Evolutionary conservation across 2,113 vertebrate genomes (phyloP).

Genomic region (Leptocoma aspasia): DNA sequence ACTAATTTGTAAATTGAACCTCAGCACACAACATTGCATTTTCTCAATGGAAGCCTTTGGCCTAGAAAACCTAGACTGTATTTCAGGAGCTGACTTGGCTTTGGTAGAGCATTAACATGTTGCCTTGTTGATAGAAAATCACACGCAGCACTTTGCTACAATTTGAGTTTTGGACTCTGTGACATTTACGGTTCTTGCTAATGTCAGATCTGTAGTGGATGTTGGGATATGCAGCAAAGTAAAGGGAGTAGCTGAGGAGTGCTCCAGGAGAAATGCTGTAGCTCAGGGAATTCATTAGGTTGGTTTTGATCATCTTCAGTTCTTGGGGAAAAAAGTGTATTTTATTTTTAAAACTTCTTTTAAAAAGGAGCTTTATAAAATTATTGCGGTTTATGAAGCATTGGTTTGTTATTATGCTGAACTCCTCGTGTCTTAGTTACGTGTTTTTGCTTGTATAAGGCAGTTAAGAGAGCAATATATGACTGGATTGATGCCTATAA

Average conservation of each 20-base stretch:
- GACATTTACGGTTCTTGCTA: neutral
- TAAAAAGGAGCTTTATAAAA: neutral
- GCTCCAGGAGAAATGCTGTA: neutral
- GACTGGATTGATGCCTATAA: conserved; percentile 44
- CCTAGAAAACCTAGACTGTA: neutral
- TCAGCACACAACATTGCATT: neutral
- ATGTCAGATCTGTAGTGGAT: neutral
- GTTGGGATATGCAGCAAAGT: neutral
- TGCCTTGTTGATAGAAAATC: conserved; percentile 6
- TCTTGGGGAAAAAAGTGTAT: neutral
- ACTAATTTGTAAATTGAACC: neutral
- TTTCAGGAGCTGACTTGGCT: conserved; percentile 12
- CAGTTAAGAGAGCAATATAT: conserved; percentile 45
- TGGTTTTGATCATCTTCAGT: neutral
- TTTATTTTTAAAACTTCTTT: neutral
- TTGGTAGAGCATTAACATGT: neutral
- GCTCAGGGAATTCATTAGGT: neutral
- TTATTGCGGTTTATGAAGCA: neutral
- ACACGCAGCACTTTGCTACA: neutral
- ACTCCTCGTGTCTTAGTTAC: neutral
- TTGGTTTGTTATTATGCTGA: conserved; percentile 28
- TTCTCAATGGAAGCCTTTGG: neutral
- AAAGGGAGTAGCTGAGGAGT: no score
- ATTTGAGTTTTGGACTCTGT: neutral
- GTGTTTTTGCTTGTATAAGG: conserved; percentile 55